Evolutionary conservation across 2,113 vertebrate genomes (phyloP), one percentile per base, ranked within the genome.

Genomic region (Murina feae): DNA sequence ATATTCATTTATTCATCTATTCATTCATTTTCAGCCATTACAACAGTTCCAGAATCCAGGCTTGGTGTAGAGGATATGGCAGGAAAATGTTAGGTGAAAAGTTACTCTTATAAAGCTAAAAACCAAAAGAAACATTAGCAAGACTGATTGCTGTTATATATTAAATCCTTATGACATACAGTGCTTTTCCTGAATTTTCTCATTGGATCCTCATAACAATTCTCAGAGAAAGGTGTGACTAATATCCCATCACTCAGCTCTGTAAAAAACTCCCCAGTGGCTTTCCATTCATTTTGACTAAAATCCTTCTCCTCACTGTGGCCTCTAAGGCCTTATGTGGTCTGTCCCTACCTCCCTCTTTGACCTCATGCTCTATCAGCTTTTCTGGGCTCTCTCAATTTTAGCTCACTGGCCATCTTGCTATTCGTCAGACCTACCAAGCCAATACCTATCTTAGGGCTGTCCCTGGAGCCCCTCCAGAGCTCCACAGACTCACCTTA

Each of bases 151-250:
- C 17, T 2, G 9, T 9, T 28, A 16, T 12, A 0, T 7, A 0
- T 12, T 20, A 20, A 4, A 14, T 32, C 13, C 49, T 42, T 30
- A 30, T 0, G 21, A 5, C 18, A 5, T 0, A 7, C 4, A 1
- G 1, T 0, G 1, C 7, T 58, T 23, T 35, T 8, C 79, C 69
- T 37, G 4, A 2, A 10, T 58, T 49, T 76, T 32, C 21, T 55
- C 11, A 0, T 1, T 9, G 37, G 53, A 6, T 7, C 12, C 42
- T 58, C 13, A 0, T 13, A 21, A 23, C 17, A 32, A 1, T 5
- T n/a, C 32, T 63, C 20, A 11, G n/a, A 60, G 20, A 30, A 8
- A 20, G 65, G 44, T 3, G 13, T 14, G 25, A 32, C n/a, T 14
- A 5, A 32, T 6, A 14, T 53, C 13, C 25, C 71, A 65, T 49